Percentiles rank a stretch among this genome's conserved stretches.
Evolutionary conservation across 92 coral and sea anemone genomes (phyloP).

Genomic region (Virgularia gustaviana): DNA sequence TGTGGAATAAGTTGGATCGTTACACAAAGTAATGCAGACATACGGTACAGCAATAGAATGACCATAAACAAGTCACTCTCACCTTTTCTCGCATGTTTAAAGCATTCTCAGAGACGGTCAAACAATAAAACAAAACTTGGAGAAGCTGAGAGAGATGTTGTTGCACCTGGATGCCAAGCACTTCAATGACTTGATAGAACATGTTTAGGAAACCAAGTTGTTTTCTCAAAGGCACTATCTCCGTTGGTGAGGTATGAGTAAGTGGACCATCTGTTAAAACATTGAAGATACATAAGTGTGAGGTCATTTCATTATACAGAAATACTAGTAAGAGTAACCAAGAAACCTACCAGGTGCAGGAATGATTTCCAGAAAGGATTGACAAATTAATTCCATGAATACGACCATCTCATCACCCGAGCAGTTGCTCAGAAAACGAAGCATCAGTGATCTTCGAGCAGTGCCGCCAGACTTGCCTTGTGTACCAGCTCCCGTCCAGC

Average conservation of each 20-base stretch:
- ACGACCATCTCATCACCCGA: constrained; percentile 70
- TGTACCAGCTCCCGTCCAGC: constrained; percentile 92
- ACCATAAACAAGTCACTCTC: no score
- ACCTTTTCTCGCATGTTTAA: constrained; percentile 78
- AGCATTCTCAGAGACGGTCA: constrained; percentile 67
- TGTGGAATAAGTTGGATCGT: no score
- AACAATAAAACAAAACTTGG: constrained; percentile 66
- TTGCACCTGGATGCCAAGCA: constrained; percentile 57
- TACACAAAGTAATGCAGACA: no score
- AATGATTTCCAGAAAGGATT: constrained; percentile 76
- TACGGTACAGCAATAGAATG: no score
- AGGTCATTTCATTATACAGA: background rate
- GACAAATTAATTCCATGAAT: constrained; percentile 79
- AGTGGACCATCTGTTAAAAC: background rate
- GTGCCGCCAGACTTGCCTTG: constrained; percentile 79
- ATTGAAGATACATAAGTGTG: background rate
- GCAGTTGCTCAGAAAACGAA: constrained; percentile 82
- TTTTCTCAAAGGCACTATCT: constrained; percentile 79
- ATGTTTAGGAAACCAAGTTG: constrained; percentile 87
- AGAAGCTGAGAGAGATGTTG: constrained; percentile 69
- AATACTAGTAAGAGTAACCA: no score
- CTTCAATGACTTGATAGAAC: constrained; percentile 66
- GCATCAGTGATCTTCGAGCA: constrained; percentile 65
- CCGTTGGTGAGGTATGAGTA: constrained; percentile 42
- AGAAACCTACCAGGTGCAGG: no score